Conservation (phyloP, 1,140 invertebrate genomes). For the Meteorus sp. region DNA sequence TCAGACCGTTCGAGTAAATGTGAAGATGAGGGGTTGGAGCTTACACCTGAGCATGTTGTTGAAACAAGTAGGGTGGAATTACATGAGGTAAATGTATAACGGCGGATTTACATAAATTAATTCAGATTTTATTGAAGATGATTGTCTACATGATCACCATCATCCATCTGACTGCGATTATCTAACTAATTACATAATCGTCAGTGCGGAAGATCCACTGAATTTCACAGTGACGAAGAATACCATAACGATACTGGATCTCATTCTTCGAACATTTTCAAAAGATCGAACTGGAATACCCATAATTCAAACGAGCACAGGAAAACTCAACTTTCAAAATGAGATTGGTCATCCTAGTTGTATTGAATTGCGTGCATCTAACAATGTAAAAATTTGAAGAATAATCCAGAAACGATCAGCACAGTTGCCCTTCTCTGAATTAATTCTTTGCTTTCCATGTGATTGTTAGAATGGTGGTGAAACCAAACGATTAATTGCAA, state of each 20-base stretch:
- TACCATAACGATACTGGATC: slow-evolving; percentile 57
- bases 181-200: slow-evolving; percentile 68
- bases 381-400: too few relatives aligned
- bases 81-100: neutral
- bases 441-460: too few relatives aligned
- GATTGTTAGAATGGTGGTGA: slow-evolving; percentile 27
- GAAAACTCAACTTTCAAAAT: slow-evolving; percentile 46
- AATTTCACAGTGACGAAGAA: slow-evolving; percentile 71
- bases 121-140: slow-evolving; percentile 32
- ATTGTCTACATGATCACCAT: slow-evolving; percentile 56
- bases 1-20: slow-evolving; percentile 71
- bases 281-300: slow-evolving; percentile 47
- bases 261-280: slow-evolving; percentile 62
- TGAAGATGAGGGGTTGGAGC: slow-evolving; percentile 60
- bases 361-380: slow-evolving; percentile 46
- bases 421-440: too few relatives aligned
- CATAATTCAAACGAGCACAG: slow-evolving; percentile 40
- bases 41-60: slow-evolving; percentile 38
- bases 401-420: too few relatives aligned
- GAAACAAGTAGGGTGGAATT: slow-evolving; percentile 34
- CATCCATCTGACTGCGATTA: slow-evolving; percentile 55
- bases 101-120: neutral
- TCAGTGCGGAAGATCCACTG: slow-evolving; percentile 69
- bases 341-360: slow-evolving; percentile 47
- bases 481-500: slow-evolving; percentile 36